Evolutionary conservation across 2,797 vertebrate genomes (phyloP), one percentile per base, ranked within the genome.

Genomic region (Aldrovandia affinis): DNA sequence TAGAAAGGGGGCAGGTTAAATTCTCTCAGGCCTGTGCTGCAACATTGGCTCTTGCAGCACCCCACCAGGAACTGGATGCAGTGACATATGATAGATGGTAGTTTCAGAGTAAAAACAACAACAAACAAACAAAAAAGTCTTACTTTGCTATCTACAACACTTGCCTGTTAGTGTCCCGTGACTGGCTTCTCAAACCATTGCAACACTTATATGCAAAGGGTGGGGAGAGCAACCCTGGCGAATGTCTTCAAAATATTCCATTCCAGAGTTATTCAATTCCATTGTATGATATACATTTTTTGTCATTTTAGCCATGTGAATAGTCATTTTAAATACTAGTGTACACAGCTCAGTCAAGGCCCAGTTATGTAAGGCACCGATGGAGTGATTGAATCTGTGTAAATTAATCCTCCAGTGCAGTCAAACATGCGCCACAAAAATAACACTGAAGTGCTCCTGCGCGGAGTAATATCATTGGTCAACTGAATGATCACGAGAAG

Each of bases 351-450:
- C 25, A 42, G 25, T n/a, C 8, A 77, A 12, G 39, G 73, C 42
- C 20, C 73, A 42, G 25, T 77, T 77, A 77, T 28, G 22, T 47
- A 77, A 77, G 39, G 42, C 42, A 77, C 73, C 7, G 33, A 12
- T n/a, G 73, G 25, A n/a, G 73, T n/a, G 73, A 47, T n/a, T 44
- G 18, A 12, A 47, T 25, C 25, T 47, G 39, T 77, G 73, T 47
- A 77, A 77, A 22, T 8, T 39, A 77, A 39, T 20, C 12, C 68
- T 39, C 47, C 39, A 77, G 10, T 14, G 42, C 42, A 39, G 18
- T 42, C 33, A 47, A 47, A 77, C 73, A 47, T 77, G 39, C 73
- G 25, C 42, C 73, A 73, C 73, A 47, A 77, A 47, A 77, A 77
- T 47, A 77, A 44, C 73, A 77, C 68, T 42, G 15, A 73, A 36